Percentiles rank a stretch among this genome's conserved stretches.
Evolutionary conservation across 2,797 vertebrate genomes (phyloP).

Genomic region (Eospalax fontanierii): DNA sequence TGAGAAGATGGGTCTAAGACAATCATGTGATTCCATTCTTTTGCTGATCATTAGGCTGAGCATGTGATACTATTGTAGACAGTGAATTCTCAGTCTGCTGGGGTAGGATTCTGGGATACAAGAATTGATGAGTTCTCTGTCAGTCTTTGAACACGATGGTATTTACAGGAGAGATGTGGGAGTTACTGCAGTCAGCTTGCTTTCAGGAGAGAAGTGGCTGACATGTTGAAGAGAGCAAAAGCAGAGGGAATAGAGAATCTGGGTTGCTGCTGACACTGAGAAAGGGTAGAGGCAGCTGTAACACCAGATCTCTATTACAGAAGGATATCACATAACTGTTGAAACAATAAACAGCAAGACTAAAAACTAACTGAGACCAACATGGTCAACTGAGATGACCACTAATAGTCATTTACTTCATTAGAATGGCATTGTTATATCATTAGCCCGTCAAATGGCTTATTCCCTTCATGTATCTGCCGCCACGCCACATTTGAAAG

Average conservation of each 20-base stretch:
- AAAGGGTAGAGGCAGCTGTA: background rate
- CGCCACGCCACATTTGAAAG: background rate
- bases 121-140: background rate
- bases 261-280: background rate
- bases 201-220: background rate
- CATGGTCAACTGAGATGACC: background rate
- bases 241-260: background rate
- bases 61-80: background rate
- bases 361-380: background rate
- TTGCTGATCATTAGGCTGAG: background rate
- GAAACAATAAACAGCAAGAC: background rate
- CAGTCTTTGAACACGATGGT: background rate
- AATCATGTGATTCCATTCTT: background rate
- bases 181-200: background rate
- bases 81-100: background rate
- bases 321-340: too few relatives aligned
- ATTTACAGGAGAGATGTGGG: background rate
- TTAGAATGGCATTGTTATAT: too few relatives aligned
- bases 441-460: background rate
- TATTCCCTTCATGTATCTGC: too few relatives aligned
- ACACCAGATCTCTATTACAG: background rate
- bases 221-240: background rate
- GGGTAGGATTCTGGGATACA: background rate
- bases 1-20: background rate
- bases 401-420: background rate